Base-by-base conservation (phyloP, 2,797 vertebrate genomes). In the Bradypus variegatus region DNA sequence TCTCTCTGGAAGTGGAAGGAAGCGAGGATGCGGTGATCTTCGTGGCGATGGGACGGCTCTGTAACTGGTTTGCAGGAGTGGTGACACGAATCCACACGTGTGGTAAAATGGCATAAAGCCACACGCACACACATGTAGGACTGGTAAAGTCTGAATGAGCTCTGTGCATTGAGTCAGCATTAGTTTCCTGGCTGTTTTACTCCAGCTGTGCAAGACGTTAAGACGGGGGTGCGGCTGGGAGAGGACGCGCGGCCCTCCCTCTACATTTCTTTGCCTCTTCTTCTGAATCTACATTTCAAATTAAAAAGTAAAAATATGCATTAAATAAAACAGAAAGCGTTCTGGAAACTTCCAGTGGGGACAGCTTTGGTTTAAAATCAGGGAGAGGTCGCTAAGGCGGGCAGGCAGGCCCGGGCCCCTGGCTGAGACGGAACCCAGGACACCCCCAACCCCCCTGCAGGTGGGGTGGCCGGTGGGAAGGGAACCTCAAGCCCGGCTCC, bases 31-130 rank as follows among this genome's bases (percentile, higher is more conserved):
- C 41, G 5, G 15, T 15, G 72, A 27, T 13, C 9, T 41, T 55
- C 27, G n/a, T 8, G 62, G 4, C 11, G 48, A 19, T 2, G 5
- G n/a, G 12, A 3, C 12, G 33, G 36, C 41, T n/a, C 72, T 25
- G 58, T 19, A 16, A 18, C n/a, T 13, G 5, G 45, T 8, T 33
- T 1, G 0, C 1, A 7, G 45, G 45, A 33, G n/a, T 10, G 2
- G 25, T 25, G 5, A 10, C 11, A 36, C 23, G 3, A 23, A 14
- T 9, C 41, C 31, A n/a, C 9, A 0, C 9, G 1, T n/a, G 64
- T 9, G 23, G 41, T 31, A 1, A 0, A 10, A 25, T 8, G 23
- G 77, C 29, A 7, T 6, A 16, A 77, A 81, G 45, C 53, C 53
- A 38, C 29, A 11, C 69, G 23, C 69, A 38, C 36, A n/a, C 33